A percentile compares a stretch with the other conserved stretches of the same genome.
Evolutionary conservation across 2,113 vertebrate genomes (phyloP).

Genomic region (Chlorodrepanis virens): DNA sequence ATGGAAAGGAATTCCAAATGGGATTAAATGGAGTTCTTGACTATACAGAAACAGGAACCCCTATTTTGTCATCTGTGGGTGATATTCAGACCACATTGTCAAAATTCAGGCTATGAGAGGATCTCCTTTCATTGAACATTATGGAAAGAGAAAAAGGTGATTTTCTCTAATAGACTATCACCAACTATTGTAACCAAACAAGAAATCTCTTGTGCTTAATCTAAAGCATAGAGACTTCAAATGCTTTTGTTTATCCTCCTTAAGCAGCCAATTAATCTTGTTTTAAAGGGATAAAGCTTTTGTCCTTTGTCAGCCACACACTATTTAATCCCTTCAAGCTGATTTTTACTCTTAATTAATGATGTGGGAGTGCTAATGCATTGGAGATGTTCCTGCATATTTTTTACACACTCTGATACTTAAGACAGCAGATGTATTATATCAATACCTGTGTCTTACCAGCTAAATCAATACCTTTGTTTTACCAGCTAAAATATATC

Average conservation of each 20-base stretch:
- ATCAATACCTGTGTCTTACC: neutral
- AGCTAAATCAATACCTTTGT: neutral
- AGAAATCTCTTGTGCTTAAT: neutral
- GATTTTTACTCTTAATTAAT: neutral
- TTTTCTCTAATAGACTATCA: neutral
- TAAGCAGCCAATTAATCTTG: neutral
- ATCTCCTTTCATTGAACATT: conserved; percentile 85
- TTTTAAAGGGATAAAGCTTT: neutral
- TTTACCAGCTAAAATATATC: neutral
- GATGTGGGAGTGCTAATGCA: neutral
- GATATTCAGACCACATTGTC: conserved; percentile 87
- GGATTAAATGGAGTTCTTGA: conserved; percentile 80
- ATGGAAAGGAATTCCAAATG: conserved; percentile 84
- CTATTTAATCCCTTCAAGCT: neutral
- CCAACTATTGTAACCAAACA: neutral
- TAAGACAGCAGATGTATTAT: neutral
- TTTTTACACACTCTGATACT: neutral
- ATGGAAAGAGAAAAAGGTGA: conserved; percentile 81
- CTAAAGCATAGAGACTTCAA: neutral
- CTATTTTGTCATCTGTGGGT: conserved; percentile 83
- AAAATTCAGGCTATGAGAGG: conserved; percentile 90
- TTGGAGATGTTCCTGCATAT: neutral
- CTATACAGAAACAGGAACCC: conserved; percentile 83
- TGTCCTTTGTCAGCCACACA: neutral
- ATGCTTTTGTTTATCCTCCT: neutral